A percentile compares a stretch with the other conserved stretches of the same genome.
These are phyloP conservation scores for Coenobita brevimanus DNA, from an alignment of 1,140 invertebrate species.

Conservation along the genomic window DNA sequence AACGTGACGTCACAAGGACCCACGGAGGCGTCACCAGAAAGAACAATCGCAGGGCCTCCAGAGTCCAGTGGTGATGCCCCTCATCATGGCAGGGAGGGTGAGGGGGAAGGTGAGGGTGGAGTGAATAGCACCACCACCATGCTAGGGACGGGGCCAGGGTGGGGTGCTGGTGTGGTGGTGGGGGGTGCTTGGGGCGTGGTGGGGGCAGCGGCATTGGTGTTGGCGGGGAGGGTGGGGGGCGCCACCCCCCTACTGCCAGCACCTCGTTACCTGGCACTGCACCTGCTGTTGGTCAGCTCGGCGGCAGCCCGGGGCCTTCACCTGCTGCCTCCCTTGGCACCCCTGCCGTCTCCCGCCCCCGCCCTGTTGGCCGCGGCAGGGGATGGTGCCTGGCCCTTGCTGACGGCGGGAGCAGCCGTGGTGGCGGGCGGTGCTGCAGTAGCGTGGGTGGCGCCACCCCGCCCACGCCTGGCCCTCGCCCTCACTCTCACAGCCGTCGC, in stretches of 20 bases:
- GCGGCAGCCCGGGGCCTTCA: slow-evolving; percentile 19
- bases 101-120: background rate
- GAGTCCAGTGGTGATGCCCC: background rate
- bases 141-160: background rate
- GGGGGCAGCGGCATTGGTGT: slow-evolving; percentile 22
- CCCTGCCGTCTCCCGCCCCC: background rate
- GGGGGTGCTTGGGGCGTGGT: slow-evolving; percentile 12
- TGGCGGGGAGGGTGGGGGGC: slow-evolving; percentile 23
- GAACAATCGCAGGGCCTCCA: background rate
- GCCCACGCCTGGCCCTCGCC: slow-evolving; percentile 28
- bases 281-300: slow-evolving; percentile 30
- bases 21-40: background rate
- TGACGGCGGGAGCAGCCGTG: slow-evolving; percentile 39
- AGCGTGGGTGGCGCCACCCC: background rate
- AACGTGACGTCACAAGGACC: too few species aligned
- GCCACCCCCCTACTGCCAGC: slow-evolving; percentile 30
- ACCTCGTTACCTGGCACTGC: slow-evolving; percentile 37
- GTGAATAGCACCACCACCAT: background rate
- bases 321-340: slow-evolving; percentile 20
- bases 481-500: background rate
- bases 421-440: slow-evolving; percentile 12
- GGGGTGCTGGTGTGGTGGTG: slow-evolving; percentile 22
- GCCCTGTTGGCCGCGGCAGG: slow-evolving; percentile 15
- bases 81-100: background rate
- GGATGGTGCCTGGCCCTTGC: slow-evolving; percentile 36